Conservation (phyloP, 2,888 invertebrate species). For the Scaeva pyrastri region DNA sequence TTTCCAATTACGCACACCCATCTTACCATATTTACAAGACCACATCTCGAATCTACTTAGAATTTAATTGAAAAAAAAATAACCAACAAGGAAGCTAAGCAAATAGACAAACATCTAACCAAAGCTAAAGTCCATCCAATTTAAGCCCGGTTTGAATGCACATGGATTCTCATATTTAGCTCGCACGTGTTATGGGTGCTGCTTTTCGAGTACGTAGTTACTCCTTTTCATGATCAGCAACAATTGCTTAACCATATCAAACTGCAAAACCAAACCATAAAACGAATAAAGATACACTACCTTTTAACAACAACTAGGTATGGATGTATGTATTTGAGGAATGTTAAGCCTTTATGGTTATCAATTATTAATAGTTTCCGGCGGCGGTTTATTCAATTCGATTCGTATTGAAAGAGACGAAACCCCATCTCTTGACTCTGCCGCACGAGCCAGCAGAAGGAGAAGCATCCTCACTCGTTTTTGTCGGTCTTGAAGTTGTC, state of each 20-base stretch:
- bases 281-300: background rate
- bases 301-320: constrained; percentile 7
- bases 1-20: constrained; percentile 60
- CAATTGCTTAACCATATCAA: constrained; percentile 28
- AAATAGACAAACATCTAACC: no score
- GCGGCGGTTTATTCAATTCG: constrained; percentile 46
- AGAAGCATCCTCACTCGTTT: constrained; percentile 39
- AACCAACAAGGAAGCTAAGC: background rate
- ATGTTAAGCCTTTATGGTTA: constrained; percentile 40
- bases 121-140: background rate
- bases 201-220: background rate
- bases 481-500: constrained; percentile 30
- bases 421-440: background rate
- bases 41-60: constrained; percentile 32
- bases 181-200: constrained; percentile 34
- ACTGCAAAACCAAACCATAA: constrained; percentile 1
- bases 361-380: constrained; percentile 51
- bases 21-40: constrained; percentile 1
- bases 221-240: constrained; percentile 19
- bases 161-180: background rate
- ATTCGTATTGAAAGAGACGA: background rate
- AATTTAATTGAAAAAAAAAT: constrained; percentile 31
- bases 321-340: constrained; percentile 9
- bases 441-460: background rate
- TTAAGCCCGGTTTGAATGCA: constrained; percentile 19